These are phyloP conservation scores for Nycticebus coucang DNA, from an alignment of 2,113 vertebrate species.

Conservation along the genomic window DNA sequence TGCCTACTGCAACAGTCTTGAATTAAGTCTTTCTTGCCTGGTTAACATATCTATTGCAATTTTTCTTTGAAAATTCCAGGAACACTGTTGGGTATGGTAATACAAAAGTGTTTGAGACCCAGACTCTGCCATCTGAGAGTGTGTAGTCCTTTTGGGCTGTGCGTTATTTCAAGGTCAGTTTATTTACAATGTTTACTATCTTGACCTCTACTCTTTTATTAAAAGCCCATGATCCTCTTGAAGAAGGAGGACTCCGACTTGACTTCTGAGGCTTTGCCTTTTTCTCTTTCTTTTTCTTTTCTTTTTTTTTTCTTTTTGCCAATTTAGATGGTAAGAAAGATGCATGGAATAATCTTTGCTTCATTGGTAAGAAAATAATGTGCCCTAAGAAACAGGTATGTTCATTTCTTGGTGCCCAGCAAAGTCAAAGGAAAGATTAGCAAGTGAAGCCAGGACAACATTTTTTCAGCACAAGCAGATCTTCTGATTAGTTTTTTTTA, in stretches of 20 bases:
- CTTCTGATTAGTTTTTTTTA: neutral
- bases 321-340: neutral
- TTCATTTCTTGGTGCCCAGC: neutral
- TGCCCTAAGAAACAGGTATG: neutral
- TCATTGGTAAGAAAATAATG: neutral
- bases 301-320: neutral
- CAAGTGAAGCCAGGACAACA: neutral
- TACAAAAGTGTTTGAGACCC: neutral
- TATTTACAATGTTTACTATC: neutral
- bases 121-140: neutral
- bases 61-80: slow-evolving; percentile 15
- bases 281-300: too few relatives aligned
- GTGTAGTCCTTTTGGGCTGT: neutral
- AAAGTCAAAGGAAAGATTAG: neutral
- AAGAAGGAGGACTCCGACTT: neutral
- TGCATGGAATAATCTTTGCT: neutral
- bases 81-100: neutral
- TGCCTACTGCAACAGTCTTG: neutral
- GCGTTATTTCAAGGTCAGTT: neutral
- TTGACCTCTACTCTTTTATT: neutral
- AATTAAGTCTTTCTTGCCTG: neutral
- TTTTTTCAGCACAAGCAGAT: neutral
- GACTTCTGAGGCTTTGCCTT: neutral
- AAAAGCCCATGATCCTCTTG: neutral
- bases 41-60: neutral